phyloP scores from a whole-genome alignment of 2,113 vertebrate species.

The Lipotes vexillifer region DNA sequence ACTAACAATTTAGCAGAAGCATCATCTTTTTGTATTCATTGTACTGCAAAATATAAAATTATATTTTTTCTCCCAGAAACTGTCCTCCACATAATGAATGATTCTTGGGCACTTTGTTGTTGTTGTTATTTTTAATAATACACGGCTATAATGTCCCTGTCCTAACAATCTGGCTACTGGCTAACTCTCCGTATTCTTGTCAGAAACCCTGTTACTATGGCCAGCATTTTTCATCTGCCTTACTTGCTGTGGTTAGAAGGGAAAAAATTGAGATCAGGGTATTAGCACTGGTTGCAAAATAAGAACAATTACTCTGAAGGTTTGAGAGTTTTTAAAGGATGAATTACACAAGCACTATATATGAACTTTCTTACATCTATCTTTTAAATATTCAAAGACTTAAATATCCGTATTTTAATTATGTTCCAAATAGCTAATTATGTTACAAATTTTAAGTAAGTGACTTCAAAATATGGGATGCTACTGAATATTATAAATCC shows the following conservation, averaged over 20 bases:
- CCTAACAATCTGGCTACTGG: no score
- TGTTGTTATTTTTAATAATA: background rate
- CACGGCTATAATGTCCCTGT: background rate
- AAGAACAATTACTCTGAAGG: background rate
- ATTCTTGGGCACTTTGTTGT: background rate
- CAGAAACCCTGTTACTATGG: background rate
- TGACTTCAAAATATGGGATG: background rate
- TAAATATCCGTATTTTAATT: background rate
- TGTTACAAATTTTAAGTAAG: background rate
- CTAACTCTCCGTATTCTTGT: background rate
- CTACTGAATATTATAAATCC: background rate
- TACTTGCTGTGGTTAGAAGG: background rate
- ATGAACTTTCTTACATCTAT: background rate
- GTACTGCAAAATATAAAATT: background rate
- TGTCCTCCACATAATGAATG: background rate
- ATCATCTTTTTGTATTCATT: slow-evolving; percentile 11
- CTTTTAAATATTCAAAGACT: background rate
- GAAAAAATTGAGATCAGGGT: background rate
- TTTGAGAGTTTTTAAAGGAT: background rate
- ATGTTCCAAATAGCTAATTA: background rate
- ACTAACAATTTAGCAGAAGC: slow-evolving; percentile 26
- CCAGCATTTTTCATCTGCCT: background rate
- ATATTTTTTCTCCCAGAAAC: background rate
- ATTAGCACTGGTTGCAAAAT: background rate
- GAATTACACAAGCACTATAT: background rate